Conservation (phyloP, 1,140 invertebrate species). For the Mylabris phalerata region DNA sequence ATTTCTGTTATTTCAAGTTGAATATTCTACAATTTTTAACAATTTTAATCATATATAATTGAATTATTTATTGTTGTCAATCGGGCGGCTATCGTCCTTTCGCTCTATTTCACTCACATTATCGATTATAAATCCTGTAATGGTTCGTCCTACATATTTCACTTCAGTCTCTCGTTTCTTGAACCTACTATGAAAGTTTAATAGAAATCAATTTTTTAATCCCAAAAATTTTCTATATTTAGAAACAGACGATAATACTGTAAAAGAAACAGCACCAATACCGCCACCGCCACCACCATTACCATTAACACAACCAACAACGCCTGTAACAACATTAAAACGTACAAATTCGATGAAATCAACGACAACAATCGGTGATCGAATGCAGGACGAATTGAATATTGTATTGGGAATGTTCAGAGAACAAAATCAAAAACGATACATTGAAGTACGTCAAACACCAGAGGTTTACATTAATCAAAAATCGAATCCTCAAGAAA, state of each 20-base stretch:
- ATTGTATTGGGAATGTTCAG: conserved; percentile 55
- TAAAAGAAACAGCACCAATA: background rate
- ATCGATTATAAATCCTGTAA: conserved; percentile 11
- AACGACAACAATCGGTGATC: conserved; percentile 24
- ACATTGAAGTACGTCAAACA: conserved; percentile 59
- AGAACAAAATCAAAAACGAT: conserved; percentile 46
- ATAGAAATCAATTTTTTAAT: background rate
- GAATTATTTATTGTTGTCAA: conserved; percentile 12
- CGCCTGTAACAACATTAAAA: conserved; percentile 17
- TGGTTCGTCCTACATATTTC: background rate
- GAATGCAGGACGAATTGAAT: conserved; percentile 65
- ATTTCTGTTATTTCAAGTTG: too few relatives aligned
- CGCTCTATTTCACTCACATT: conserved; percentile 10
- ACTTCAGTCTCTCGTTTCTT: background rate
- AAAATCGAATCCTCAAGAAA: conserved; percentile 55
- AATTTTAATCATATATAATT: background rate
- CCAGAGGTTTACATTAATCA: conserved; percentile 66
- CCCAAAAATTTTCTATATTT: background rate
- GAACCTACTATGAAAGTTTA: background rate
- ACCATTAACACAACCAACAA: conserved; percentile 21
- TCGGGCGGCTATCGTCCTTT: conserved; percentile 2
- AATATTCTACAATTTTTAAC: too few relatives aligned
- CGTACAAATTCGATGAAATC: conserved; percentile 24
- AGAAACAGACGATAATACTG: background rate
- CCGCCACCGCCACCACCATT: conserved; percentile 24